Conservation (phyloP, 2,797 vertebrate genomes). For the Leptatherina wallacei region DNA sequence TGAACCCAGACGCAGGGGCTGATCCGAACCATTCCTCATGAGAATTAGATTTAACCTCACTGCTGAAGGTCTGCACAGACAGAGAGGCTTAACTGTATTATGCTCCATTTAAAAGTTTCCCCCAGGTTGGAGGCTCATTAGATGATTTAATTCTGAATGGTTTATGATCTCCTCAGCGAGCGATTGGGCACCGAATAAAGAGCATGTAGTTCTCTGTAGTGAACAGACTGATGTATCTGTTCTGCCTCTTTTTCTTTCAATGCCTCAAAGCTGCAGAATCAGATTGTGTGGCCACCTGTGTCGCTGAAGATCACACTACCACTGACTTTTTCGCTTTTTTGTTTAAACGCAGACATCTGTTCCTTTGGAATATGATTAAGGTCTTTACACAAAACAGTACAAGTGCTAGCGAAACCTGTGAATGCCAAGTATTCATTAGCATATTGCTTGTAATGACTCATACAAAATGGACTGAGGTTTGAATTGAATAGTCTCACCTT, state of each 20-base stretch:
- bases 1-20: conserved; percentile 44
- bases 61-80: conserved; percentile 56
- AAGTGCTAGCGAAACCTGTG: conserved; percentile 36
- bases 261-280: conserved; percentile 21
- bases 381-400: conserved; percentile 45
- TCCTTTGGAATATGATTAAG: conserved; percentile 44
- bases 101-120: conserved; percentile 56
- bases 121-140: conserved; percentile 51
- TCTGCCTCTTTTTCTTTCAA: conserved; percentile 14
- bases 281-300: conserved; percentile 32
- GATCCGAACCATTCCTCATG: conserved; percentile 54
- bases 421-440: conserved; percentile 42
- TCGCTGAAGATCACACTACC: conserved; percentile 33
- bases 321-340: conserved; percentile 32
- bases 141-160: conserved; percentile 56
- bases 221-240: conserved; percentile 32
- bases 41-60: conserved; percentile 63
- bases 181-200: conserved; percentile 14
- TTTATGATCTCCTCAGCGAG: conserved; percentile 53
- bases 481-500: conserved; percentile 26
- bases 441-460: conserved; percentile 47
- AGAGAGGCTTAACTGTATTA: conserved; percentile 36
- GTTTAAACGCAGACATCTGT: conserved; percentile 47
- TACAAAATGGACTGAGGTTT: conserved; percentile 8
- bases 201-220: conserved; percentile 24